Evolutionary conservation across 1,140 invertebrate species (phyloP), one percentile per base, ranked within the genome.

Genomic region (Bombus balteatus): DNA sequence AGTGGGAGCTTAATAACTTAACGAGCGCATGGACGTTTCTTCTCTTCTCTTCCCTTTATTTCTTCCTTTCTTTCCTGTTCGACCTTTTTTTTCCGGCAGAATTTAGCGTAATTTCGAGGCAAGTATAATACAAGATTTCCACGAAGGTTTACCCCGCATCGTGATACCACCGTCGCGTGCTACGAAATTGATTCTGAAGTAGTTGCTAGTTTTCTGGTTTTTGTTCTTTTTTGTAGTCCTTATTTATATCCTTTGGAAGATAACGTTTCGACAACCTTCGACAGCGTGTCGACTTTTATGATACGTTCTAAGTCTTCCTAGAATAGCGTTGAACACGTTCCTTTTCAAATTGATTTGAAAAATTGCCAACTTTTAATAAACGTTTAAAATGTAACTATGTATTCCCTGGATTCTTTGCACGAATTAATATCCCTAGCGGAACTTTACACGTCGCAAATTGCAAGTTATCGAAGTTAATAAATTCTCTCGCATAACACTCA

Each of bases 151-250:
- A 59, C 18, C 25, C 32, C 22, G 25, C 39, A 39, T 76, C 53
- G 34, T 57, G 73, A 57, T 76, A 59, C 34, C 25, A 6, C 25
- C 47, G 74, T 76, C 74, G 47, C 74, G 59, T 59, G 74, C 28
- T n/a, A 28, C 53, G 1, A 76, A n/a, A 13, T 76, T 53, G 53
- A 76, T 59, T 57, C 53, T n/a, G 28, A 6, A 39, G 28, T n/a
- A 39, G 32, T 15, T 22, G 34, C 53, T n/a, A 13, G 3, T 76
- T 76, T 12, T 34, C 15, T 37, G 25, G 4, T 76, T 28, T 71
- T 34, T 13, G 9, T 6, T 34, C 32, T 34, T 22, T 34, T 2
- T 15, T 15, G 32, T 32, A 15, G 2, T 2, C 8, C 66, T 22
- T 18, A 10, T 68, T 68, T 37, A 43, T 57, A 22, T 5, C 15